Evolutionary conservation across 2,113 vertebrate species (phyloP), one percentile per base, ranked within the genome.

Genomic region (Clupea harengus): DNA sequence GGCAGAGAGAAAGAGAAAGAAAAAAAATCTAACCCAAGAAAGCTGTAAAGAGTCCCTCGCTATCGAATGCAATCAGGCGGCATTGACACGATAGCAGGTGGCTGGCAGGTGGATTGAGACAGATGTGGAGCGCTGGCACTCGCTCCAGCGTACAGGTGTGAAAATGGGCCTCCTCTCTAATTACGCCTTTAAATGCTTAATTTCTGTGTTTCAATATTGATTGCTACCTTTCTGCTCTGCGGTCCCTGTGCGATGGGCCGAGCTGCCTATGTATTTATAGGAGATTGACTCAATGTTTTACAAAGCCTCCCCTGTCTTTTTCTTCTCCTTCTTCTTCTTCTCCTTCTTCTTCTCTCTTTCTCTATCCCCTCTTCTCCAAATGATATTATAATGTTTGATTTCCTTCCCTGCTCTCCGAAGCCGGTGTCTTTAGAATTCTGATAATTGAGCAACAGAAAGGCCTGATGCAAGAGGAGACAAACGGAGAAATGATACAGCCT

Each of bases 71-170:
- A 99, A 99, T 99, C 98, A 99, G 95, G 97, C 96, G 91, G 96
- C 96, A 99, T 99, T 99, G 98, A 99, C 96, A 95, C 90, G 94
- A 60, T 94, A 97, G 96, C 98, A 99, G 98, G 98, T 99, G 98
- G 92, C 96, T 99, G 98, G 98, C 98, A 99, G 98, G 98, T 99
- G 98, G 95, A 96, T 93, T 93, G 94, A 93, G 95, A 96, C 98
- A 99, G 98, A 98, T 99, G 98, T 97, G 96, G 91, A 92, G 93
- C 92, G 94, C 93, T 97, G 94, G 96, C 96, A 95, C 96, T 95
- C 95, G 94, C 96, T 91, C 93, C 95, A 91, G 96, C 94, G 95
- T 98, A 99, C 98, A 99, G 98, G 98, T 99, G 98, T 97, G 97
- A 95, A 94, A 94, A 95, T 96, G 93, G 95, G 97, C 97, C 96